These are phyloP conservation scores for Psilopsiagon aymara DNA, from an alignment of 2,113 vertebrate species.

Conservation along the genomic window DNA sequence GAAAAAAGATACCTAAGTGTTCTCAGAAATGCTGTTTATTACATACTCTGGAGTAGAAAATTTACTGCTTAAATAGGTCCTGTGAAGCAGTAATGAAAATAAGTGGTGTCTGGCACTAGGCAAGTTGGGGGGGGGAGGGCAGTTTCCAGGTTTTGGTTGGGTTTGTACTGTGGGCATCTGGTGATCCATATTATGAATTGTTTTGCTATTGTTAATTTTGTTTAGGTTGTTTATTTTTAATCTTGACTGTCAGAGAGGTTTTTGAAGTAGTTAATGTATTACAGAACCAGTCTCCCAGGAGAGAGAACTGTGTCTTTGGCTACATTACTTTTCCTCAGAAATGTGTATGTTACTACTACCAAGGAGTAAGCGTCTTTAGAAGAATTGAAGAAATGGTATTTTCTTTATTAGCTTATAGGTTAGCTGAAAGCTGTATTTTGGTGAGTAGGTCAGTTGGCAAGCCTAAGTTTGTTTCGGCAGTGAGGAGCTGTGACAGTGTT, in stretches of 20 bases:
- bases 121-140: background rate
- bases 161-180: background rate
- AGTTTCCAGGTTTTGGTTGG: background rate
- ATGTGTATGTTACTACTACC: background rate
- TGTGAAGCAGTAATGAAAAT: background rate
- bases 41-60: background rate
- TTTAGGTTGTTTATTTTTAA: background rate
- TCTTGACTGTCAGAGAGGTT: background rate
- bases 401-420: background rate
- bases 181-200: background rate
- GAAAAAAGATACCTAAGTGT: background rate
- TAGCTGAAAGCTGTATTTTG: background rate
- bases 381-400: background rate
- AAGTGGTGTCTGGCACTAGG: background rate
- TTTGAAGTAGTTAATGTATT: background rate
- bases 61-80: background rate
- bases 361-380: background rate
- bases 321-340: background rate
- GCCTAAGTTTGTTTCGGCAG: conserved; percentile 29
- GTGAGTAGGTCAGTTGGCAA: background rate
- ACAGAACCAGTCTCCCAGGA: background rate
- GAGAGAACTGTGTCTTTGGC: background rate
- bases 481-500: background rate
- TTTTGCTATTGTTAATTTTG: background rate
- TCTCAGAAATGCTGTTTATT: background rate